Evolutionary conservation across 2,113 vertebrate genomes (phyloP).

Genomic region (Syrmaticus mikado): DNA sequence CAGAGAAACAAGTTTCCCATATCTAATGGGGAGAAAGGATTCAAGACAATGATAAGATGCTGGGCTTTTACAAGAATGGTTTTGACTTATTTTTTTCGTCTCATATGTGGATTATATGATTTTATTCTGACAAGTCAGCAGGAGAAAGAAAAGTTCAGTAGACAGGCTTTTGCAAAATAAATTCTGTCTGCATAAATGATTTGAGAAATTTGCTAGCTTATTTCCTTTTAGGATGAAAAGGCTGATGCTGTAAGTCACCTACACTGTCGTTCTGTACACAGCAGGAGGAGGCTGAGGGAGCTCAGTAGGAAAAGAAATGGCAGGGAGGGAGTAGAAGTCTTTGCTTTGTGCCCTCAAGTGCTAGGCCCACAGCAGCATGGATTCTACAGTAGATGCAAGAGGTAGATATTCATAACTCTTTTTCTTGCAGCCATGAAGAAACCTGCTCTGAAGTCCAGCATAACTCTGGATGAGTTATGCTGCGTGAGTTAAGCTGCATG

Average conservation of each 20-base stretch:
- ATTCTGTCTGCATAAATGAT: slow-evolving; percentile 69
- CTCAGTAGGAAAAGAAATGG: background rate
- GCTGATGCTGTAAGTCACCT: slow-evolving; percentile 53
- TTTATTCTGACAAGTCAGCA: slow-evolving; percentile 34
- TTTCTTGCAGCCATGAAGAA: background rate
- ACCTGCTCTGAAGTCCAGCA: background rate
- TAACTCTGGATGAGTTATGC: background rate
- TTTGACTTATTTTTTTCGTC: background rate
- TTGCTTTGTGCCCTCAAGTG: background rate
- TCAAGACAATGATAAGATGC: background rate
- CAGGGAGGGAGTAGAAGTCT: background rate
- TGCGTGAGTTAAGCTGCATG: background rate
- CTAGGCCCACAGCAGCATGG: background rate
- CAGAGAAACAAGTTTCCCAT: background rate
- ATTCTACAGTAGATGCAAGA: background rate
- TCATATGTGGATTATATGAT: background rate
- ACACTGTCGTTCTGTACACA: slow-evolving; percentile 13
- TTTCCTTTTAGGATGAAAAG: slow-evolving; percentile 60
- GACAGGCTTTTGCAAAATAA: slow-evolving; percentile 59
- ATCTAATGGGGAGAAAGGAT: background rate
- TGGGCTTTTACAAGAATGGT: background rate
- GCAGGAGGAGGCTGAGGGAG: background rate
- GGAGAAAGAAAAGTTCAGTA: slow-evolving; percentile 60
- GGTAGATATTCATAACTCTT: background rate
- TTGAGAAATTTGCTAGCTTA: slow-evolving; percentile 63